Base-by-base conservation (phyloP, 2,113 vertebrate genomes). In the Sardina pilchardus region DNA sequence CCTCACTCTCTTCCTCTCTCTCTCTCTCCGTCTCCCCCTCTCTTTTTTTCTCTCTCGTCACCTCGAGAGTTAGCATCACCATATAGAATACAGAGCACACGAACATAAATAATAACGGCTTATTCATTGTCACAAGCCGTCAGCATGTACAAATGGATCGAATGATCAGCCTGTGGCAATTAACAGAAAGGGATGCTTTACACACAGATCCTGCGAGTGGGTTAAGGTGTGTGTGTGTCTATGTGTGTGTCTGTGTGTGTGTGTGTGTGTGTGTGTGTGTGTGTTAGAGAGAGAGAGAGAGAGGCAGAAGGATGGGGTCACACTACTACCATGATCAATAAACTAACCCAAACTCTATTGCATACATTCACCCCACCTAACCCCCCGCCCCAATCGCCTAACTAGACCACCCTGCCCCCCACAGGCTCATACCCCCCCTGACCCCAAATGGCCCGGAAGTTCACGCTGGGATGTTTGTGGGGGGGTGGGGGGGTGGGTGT, bases 1-100 rank as follows among this genome's bases (percentile, higher is more conserved):
- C 53, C 53, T 19, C 53, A 16, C 53, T 21, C 14, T 56, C 16
- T 56, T 14, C 17, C 21, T 56, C 53, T 53, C 50, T 53, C 50
- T 53, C 50, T 80, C 81, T 87, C 86, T 82, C 86, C 84, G 78
- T 34, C 85, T 87, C 53, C 39, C 24, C 14, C 83, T 75, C n/a
- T 34, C 39, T 53, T n/a, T 44, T 12, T 78, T 42, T 56, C 24
- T 85, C 45, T 5, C n/a, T 36, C 82, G 1, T 4, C 9, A 10
- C 50, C 47, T 34, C 45, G 1, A 56, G n/a, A 53, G 48, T 19
- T 53, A 56, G 19, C 19, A 6, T 17, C 4, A 14, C 19, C 39
- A 42, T 42, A 47, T 47, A 47, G 45, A 42, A 2, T 1, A 39
- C 39, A 39, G 39, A 39, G 39, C 39, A 39, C 39, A 42, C 4